Evolutionary conservation across 92 coral and sea anemone species (phyloP).

Genomic region (Pocillopora grandis): DNA sequence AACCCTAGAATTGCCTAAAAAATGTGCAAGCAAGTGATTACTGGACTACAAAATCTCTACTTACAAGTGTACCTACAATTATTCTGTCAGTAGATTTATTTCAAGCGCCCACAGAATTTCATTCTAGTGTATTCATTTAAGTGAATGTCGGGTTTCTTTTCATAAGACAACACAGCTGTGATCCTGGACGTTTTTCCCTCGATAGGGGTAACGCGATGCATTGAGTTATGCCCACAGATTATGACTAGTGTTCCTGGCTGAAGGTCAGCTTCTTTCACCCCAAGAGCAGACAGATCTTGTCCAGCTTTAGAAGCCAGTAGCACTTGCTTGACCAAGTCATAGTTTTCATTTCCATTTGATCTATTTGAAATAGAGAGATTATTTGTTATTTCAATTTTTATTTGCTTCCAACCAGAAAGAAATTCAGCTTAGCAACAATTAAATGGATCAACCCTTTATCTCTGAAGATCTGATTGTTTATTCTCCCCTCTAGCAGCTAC

Average conservation of each 20-base stretch:
- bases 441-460: no score
- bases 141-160: slow-evolving; percentile 35
- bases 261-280: slow-evolving; percentile 34
- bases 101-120: slow-evolving; percentile 54
- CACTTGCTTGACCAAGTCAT: slow-evolving; percentile 24
- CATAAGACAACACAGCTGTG: slow-evolving; percentile 60
- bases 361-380: slow-evolving; percentile 7
- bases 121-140: slow-evolving; percentile 61
- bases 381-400: neutral
- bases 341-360: slow-evolving; percentile 48
- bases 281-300: slow-evolving; percentile 29
- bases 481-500: no score
- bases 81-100: no score
- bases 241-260: slow-evolving; percentile 52
- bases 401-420: no score
- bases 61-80: no score
- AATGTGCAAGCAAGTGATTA: no score
- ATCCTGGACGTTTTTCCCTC: slow-evolving; percentile 36
- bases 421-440: no score
- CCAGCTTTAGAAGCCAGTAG: slow-evolving; percentile 46
- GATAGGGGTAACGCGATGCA: slow-evolving; percentile 56
- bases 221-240: slow-evolving; percentile 55
- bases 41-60: no score
- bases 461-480: no score
- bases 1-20: no score